Evolutionary conservation across 2,888 invertebrate genomes (phyloP), one percentile per base, ranked within the genome.

Genomic region (Pheosia tremula): DNA sequence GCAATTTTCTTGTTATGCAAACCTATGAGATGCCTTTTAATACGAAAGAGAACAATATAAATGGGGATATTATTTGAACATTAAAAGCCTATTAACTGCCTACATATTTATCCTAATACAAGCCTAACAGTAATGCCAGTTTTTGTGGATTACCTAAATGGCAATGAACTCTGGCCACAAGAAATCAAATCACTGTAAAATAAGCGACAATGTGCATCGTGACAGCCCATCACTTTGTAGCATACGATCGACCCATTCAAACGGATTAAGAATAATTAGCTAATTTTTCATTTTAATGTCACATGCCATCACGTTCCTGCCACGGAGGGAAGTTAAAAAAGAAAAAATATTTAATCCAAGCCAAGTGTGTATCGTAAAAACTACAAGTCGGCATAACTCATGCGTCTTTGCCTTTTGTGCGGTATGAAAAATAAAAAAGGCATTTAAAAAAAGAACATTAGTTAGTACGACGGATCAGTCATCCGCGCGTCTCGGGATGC

Each of bases 241-340:
- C 79, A 68, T 72, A 82, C 84, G 83, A 88, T 90, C 89, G 89
- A 88, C 87, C 85, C 86, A 84, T 88, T 90, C 88, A 87, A 75
- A 67, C 86, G 89, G 91, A 91, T 91, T 86, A 90, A 91, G 91
- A 93, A 91, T 92, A 93, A 93, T 93, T 93, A 93, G 88, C 87
- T 87, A 87, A 93, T 93, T 92, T 91, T 88, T 93, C 93, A 93
- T 93, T 93, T 93, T 91, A 91, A 93, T 91, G 93, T 92, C 91
- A 91, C 92, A 93, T 92, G 91, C 92, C 93, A 88, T 90, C 93
- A 93, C 93, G 93, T 91, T 83, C 82, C 74, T 56, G 61, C 57
- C 75, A 79, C 75, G 77, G 80, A 80, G 86, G 85, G 82, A 79
- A 85, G 90, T 85, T 87, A 90, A 87, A 86, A 83, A 86, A 89